Percentiles rank a stretch among this genome's conserved stretches.
phyloP scores from a whole-genome alignment of 2,888 invertebrate species.

The Bibio marci region DNA sequence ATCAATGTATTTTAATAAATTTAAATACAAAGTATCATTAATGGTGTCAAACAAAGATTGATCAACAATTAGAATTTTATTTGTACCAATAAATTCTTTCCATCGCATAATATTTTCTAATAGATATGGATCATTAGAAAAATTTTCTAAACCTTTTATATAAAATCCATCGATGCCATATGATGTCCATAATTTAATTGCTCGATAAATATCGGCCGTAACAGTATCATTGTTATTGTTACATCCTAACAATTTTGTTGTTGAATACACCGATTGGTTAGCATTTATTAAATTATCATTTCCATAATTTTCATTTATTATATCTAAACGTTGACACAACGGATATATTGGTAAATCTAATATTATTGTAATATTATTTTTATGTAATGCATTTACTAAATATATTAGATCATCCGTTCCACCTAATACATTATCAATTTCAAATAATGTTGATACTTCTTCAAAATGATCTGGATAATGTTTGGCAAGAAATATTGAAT shows the following conservation, averaged over 20 bases:
- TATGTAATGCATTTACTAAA: constrained; percentile 44
- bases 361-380: constrained; percentile 54
- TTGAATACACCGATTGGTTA: constrained; percentile 6
- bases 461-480: constrained; percentile 61
- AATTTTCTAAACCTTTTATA: constrained; percentile 57
- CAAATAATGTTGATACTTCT: constrained; percentile 43
- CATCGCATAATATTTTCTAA: constrained; percentile 41
- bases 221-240: too few species aligned
- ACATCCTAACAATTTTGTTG: too few species aligned
- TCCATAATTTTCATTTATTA: neutral
- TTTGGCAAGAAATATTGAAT: constrained; percentile 57
- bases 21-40: constrained; percentile 32
- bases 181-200: constrained; percentile 49
- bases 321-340: constrained; percentile 8
- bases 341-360: constrained; percentile 58
- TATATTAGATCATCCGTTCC: constrained; percentile 47
- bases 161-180: constrained; percentile 80
- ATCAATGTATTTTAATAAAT: constrained; percentile 48
- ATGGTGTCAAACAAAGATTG: constrained; percentile 35
- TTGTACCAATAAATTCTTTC: constrained; percentile 45
- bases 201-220: constrained; percentile 31
- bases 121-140: constrained; percentile 41
- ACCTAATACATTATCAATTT: constrained; percentile 53
- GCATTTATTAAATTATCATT: constrained; percentile 3
- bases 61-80: constrained; percentile 48